Evolutionary conservation across 2,113 vertebrate genomes (phyloP).

Genomic region (Podarcis raffonei): DNA sequence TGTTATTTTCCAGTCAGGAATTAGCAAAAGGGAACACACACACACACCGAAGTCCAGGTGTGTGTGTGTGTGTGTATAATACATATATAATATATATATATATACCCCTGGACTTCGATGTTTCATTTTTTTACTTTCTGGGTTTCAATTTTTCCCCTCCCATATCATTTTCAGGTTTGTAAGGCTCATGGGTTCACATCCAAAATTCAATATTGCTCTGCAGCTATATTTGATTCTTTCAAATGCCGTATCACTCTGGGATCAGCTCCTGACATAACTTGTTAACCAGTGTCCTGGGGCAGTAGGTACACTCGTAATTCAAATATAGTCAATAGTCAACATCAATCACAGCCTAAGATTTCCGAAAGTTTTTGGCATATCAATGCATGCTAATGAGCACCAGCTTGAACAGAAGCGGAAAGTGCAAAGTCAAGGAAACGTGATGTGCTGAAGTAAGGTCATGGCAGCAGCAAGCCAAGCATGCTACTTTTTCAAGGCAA

Average conservation of each 20-base stretch:
- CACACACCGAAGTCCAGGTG: no score
- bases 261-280: conserved; percentile 31
- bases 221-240: background rate
- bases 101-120: background rate
- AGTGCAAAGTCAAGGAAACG: conserved; percentile 18
- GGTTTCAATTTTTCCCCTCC: background rate
- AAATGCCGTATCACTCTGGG: conserved; percentile 21
- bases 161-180: conserved; percentile 11
- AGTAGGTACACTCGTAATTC: conserved; percentile 40
- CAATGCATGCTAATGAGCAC: background rate
- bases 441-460: background rate
- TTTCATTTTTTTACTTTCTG: background rate
- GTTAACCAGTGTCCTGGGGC: conserved; percentile 43
- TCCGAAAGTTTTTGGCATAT: conserved; percentile 13
- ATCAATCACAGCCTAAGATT: conserved; percentile 34
- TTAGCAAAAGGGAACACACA: background rate
- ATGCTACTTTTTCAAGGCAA: background rate
- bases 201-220: conserved; percentile 5
- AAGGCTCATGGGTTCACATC: conserved; percentile 26
- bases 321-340: conserved; percentile 29
- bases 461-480: background rate
- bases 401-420: background rate
- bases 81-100: no score
- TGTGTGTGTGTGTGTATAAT: no score
- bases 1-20: background rate